Percentiles rank a stretch among this genome's conserved stretches.
Conservation (phyloP, 64 coral and sea anemone species). For the Montipora cactus region DNA sequence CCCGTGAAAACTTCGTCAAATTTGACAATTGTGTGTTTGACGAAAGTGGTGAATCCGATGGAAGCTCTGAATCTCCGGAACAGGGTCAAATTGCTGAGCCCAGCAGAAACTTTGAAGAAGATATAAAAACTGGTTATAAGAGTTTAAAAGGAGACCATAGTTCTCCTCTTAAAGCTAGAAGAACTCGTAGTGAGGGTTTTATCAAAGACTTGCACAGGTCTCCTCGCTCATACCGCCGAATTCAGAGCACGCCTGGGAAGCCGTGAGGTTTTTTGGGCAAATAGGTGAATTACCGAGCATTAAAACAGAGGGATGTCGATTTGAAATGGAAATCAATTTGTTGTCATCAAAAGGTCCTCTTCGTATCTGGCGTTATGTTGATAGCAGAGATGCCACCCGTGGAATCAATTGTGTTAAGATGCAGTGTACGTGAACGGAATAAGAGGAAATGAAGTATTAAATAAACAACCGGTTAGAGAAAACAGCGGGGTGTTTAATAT, state of each 20-base stretch:
- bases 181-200: not conserved
- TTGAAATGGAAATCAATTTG: too few species aligned
- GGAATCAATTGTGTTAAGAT: too few species aligned
- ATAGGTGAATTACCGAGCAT: too few species aligned
- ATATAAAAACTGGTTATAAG: not conserved
- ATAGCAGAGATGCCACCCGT: too few species aligned
- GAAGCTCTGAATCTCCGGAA: not conserved
- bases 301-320: too few species aligned
- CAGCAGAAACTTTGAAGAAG: not conserved
- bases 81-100: not conserved
- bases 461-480: too few species aligned
- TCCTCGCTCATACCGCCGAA: not conserved
- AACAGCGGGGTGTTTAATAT: too few species aligned
- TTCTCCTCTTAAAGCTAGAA: not conserved
- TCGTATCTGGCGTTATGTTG: too few species aligned
- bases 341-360: too few species aligned
- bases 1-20: not conserved
- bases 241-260: not conserved
- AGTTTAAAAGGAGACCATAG: not conserved
- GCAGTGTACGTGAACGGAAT: too few species aligned
- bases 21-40: not conserved
- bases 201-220: too few species aligned
- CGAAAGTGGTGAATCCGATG: not conserved
- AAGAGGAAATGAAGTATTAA: too few species aligned
- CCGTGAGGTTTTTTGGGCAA: not conserved